Conservation (phyloP, 2,888 invertebrate species). For the Euspilapteryx auroguttella region DNA sequence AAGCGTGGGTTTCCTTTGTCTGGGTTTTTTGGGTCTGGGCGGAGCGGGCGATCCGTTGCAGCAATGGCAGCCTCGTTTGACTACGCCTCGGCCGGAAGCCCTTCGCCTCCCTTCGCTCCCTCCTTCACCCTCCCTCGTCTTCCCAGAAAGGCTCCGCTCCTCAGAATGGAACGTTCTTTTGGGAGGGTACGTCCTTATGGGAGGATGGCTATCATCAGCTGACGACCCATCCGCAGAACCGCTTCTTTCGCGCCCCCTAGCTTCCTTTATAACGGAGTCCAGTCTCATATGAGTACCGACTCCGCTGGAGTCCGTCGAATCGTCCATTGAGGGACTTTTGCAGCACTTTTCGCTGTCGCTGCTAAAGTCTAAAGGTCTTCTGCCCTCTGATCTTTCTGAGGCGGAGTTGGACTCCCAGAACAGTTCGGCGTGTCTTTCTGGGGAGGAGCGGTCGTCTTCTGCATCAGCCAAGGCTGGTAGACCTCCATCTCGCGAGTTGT, state of each 20-base stretch:
- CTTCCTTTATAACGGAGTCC: conserved; percentile 51
- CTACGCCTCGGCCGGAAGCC: conserved; percentile 55
- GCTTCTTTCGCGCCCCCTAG: conserved; percentile 25
- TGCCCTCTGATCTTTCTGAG: conserved; percentile 30
- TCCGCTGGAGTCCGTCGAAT: conserved; percentile 44
- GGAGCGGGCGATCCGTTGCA: conserved; percentile 62
- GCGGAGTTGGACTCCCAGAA: conserved; percentile 50
- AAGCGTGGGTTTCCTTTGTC: conserved; percentile 25
- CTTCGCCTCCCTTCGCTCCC: conserved; percentile 23
- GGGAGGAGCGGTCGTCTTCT: conserved; percentile 33
- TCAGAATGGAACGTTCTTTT: conserved; percentile 22
- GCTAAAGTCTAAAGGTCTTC: conserved; percentile 36
- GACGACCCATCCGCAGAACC: conserved; percentile 29
- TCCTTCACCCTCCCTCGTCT: conserved; percentile 25
- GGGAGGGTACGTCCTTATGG: conserved; percentile 38
- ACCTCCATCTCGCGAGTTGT: conserved; percentile 26
- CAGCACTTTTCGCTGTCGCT: conserved; percentile 53
- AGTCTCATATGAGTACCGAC: conserved; percentile 33
- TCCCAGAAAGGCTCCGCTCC: conserved; percentile 43
- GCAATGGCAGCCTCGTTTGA: conserved; percentile 65
- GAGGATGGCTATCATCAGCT: conserved; percentile 30
- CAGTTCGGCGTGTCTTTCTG: conserved; percentile 36
- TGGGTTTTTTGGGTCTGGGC: conserved; percentile 43
- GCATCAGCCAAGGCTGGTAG: conserved; percentile 22
- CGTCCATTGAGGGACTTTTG: conserved; percentile 43